Percentiles rank a stretch among this genome's conserved stretches.
Evolutionary conservation across 92 coral and sea anemone genomes (phyloP).

Genomic region (Umimayanthus kanabou): DNA sequence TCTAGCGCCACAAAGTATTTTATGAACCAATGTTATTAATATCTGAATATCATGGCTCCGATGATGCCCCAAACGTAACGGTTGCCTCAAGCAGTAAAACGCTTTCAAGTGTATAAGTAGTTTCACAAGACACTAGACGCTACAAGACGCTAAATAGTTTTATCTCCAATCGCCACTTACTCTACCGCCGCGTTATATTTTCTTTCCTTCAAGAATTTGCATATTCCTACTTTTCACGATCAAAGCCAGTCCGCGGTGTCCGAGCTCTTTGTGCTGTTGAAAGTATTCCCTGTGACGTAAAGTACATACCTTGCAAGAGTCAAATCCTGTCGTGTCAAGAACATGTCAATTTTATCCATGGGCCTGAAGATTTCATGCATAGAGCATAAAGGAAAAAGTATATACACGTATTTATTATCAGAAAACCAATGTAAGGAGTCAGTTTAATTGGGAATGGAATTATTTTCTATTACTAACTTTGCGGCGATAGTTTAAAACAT

Average conservation of each 20-base stretch:
- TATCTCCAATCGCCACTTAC: background rate
- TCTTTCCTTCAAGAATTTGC: background rate
- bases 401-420: too few relatives aligned
- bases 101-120: too few relatives aligned
- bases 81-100: background rate
- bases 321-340: background rate
- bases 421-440: too few relatives aligned
- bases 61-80: too few relatives aligned
- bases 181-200: background rate
- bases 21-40: too few relatives aligned
- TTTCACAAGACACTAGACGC: background rate
- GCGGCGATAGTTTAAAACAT: too few relatives aligned
- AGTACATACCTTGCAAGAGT: background rate
- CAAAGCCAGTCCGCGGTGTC: background rate
- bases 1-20: background rate
- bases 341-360: background rate
- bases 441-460: too few relatives aligned
- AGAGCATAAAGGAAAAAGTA: too few relatives aligned
- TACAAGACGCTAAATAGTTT: background rate
- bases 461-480: too few relatives aligned
- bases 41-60: too few relatives aligned
- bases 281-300: background rate
- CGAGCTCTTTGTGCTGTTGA: background rate
- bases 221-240: background rate
- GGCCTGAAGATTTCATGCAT: too few relatives aligned